phyloP scores from a whole-genome alignment of 1,140 invertebrate species.

The Lucilia cuprina region DNA sequence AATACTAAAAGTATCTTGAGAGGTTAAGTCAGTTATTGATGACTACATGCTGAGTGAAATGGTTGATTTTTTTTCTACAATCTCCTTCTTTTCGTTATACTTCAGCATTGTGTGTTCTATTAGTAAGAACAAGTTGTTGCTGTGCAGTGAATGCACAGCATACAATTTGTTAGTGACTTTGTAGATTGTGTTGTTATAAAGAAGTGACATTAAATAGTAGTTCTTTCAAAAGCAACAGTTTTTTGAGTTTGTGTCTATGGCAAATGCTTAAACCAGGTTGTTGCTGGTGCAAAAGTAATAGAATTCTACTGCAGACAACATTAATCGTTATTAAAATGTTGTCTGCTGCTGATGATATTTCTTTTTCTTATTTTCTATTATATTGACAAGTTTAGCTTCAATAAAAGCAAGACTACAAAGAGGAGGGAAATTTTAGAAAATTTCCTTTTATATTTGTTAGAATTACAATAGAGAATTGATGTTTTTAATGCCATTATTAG shows the following conservation, averaged over 20 bases:
- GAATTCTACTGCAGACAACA: slow-evolving; percentile 24
- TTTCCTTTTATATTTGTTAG: neutral
- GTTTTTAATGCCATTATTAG: neutral
- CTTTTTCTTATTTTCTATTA: too few species aligned
- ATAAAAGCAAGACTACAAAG: too few species aligned
- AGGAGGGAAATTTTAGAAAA: neutral
- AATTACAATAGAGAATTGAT: slow-evolving; percentile 2
- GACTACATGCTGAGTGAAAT: slow-evolving; percentile 32
- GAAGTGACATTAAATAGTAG: neutral
- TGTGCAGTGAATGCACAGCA: neutral
- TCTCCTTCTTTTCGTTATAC: neutral
- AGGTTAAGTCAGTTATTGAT: slow-evolving; percentile 31
- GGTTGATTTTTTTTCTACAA: neutral
- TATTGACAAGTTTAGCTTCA: neutral
- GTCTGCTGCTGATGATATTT: neutral
- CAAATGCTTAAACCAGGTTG: neutral
- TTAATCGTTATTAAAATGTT: slow-evolving; percentile 34
- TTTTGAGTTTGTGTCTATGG: neutral
- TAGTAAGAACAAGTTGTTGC: neutral
- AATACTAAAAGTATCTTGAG: slow-evolving; percentile 18
- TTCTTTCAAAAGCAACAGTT: neutral
- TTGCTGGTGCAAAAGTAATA: slow-evolving; percentile 8
- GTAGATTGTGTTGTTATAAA: neutral
- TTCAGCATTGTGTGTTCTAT: neutral
- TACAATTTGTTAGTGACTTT: neutral